A percentile compares a stretch with the other conserved stretches of the same genome.
These are phyloP conservation scores for Gymnocheta viridis DNA, from an alignment of 2,888 invertebrate species.

Conservation along the genomic window DNA sequence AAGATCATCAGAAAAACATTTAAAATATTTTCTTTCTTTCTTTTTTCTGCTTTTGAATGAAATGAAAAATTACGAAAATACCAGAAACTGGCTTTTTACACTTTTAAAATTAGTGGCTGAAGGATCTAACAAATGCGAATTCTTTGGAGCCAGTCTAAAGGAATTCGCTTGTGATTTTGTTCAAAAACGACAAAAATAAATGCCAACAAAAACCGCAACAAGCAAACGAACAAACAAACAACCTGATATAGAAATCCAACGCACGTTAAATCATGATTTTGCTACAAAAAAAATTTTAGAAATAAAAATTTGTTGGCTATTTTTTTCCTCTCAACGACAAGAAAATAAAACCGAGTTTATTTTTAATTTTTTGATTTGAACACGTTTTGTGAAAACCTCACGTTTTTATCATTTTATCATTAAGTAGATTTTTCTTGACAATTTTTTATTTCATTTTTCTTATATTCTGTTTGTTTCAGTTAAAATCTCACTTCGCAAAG, in stretches of 20 bases:
- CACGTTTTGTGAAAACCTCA: conserved; percentile 57
- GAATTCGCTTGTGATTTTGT: conserved; percentile 20
- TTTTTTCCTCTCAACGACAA: background rate
- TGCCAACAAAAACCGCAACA: background rate
- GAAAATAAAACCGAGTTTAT: conserved; percentile 33
- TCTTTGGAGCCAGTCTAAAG: conserved; percentile 47
- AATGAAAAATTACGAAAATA: background rate
- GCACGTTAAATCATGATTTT: conserved; percentile 10
- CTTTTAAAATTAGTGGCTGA: background rate
- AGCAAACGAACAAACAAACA: background rate
- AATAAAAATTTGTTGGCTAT: background rate
- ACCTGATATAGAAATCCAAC: background rate
- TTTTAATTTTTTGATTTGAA: conserved; percentile 47
- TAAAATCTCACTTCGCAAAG: background rate
- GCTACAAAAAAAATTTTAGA: background rate
- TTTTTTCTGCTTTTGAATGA: background rate
- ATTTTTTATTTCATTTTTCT: background rate
- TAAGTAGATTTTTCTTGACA: conserved; percentile 6
- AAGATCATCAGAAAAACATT: background rate
- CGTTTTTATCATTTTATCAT: conserved; percentile 43
- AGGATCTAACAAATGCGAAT: conserved; percentile 13
- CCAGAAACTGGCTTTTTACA: conserved; percentile 8
- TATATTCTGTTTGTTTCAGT: background rate
- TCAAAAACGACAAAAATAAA: background rate
- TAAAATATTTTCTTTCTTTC: background rate